These are phyloP conservation scores for Caenorhabditis angaria DNA, from an alignment of 2,888 invertebrate species.

Conservation along the genomic window DNA sequence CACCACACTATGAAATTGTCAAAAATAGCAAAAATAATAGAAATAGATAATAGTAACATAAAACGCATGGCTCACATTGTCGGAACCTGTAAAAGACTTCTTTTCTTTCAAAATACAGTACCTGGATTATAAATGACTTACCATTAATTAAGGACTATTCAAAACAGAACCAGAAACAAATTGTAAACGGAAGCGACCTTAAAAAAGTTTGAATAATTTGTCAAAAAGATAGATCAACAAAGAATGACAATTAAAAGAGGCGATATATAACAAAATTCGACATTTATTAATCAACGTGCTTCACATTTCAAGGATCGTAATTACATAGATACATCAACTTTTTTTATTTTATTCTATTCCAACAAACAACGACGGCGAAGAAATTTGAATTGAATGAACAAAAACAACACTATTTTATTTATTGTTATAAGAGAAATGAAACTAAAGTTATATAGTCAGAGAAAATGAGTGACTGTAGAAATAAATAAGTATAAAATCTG, in stretches of 20 bases:
- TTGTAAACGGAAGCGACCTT: constrained; percentile 16
- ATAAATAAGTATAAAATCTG: too few relatives aligned
- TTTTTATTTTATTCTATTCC: too few relatives aligned
- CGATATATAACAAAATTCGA: neutral
- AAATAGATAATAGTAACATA: neutral
- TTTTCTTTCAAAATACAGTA: neutral
- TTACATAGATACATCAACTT: constrained; percentile 4
- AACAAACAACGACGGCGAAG: too few relatives aligned
- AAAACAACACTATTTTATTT: neutral
- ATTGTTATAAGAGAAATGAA: too few relatives aligned
- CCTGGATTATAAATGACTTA: neutral
- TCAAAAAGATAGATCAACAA: constrained; percentile 12
- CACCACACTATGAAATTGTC: too few relatives aligned
- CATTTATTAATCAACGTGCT: neutral
- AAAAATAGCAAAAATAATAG: too few relatives aligned
- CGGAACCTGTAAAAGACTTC: neutral
- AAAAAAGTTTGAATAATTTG: constrained; percentile 18
- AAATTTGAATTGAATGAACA: neutral
- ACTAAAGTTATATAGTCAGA: too few relatives aligned
- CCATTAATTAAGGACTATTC: neutral
- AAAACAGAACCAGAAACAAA: neutral
- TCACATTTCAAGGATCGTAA: constrained; percentile 4
- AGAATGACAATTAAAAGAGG: constrained; percentile 3
- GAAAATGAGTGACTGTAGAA: too few relatives aligned
- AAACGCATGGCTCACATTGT: constrained; percentile 34